Base-by-base conservation (phyloP, 2,797 vertebrate species). In the Anguilla obscura region DNA sequence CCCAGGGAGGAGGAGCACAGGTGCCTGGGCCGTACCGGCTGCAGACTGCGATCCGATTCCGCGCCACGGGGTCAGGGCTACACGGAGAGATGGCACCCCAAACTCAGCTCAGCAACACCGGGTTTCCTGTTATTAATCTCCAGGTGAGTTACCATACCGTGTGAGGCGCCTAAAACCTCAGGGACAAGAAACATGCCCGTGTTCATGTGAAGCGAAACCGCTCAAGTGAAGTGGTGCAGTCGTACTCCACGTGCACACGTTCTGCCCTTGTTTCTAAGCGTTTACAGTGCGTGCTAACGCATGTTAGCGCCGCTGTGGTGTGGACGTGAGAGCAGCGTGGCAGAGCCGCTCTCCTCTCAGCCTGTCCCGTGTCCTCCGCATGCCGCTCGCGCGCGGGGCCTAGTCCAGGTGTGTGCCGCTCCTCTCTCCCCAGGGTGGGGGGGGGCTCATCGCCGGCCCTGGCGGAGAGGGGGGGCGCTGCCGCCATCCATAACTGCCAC, bases 1-100 rank as follows among this genome's bases (percentile, higher is more conserved):
- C 40, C 40, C 40, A 3, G 40, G 89, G 86, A 91, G 92, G 6
- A 69, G 79, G 79, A 86, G 87, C 91, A 93, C 91, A 93, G 94
- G 91, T 93, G 88, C 54, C 91, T 79, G 92, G 45, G 89, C 90
- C 79, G 93, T 94, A 93, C 93, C 91, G 92, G 90, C 92, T 93
- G 94, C 92, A 89, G 94, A 95, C 96, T 96, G 97, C 96, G 95
- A 96, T 96, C 96, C 94, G 86, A 1, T 9, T 89, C 92, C 94
- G 94, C 95, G 94, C 94, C 93, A 79, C 94, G 93, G 90, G 90
- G 94, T 92, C 92, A 92, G 92, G 95, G 94, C 94, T 94, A 92
- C 94, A 94, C 92, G 90, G 86, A 89, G 82, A 76, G 40, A 50
- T 69, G 45, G 79, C 56, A 69, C 74, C 58, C 58, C 24, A 71